Base-by-base conservation (phyloP, 2,888 invertebrate species). In the Scaptomyza reducta region DNA sequence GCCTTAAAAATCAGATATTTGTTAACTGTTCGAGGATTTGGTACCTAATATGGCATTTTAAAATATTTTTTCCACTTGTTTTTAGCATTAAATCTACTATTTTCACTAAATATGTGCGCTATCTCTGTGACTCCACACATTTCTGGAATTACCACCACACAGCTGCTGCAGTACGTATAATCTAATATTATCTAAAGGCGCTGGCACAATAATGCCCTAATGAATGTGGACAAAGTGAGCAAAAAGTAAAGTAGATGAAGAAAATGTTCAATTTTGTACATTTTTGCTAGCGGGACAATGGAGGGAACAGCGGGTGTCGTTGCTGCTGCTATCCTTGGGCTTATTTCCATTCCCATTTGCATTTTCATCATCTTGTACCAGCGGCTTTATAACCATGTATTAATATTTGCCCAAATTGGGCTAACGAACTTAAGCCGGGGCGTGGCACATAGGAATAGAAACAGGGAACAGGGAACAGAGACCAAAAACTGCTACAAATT, bases 321-420 rank as follows among this genome's bases (percentile, higher is more conserved):
- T 22, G 16, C 18, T 4, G 9, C n/a, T 10, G 18, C n/a, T 18
- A 44, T 41, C 16, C 51, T 35, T 49, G 22, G 25, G 22, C 47
- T 47, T 55, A 63, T 47, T 55, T 46, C 47, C 47, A 64, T 56
- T 56, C 27, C 56, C 56, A 66, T 51, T 63, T 60, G 29, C 65
- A 70, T 80, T 59, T 75, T 57, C 71, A 66, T 57, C 71, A 66
- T 60, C 64, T 46, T 61, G 64, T 56, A 56, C 65, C 77, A 67
- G 68, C 61, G 70, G 58, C 77, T 86, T 80, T 84, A 81, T 69
- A 77, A 65, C 85, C 88, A 81, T 81, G 82, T 81, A 87, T 87
- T 82, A 82, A 82, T 82, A 82, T 82, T 79, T 86, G 75, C 78
- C 63, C 75, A 79, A 86, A 88, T 83, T 88, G 88, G 78, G 84